phyloP scores from a whole-genome alignment of 1,140 invertebrate species.

The Cyclargus thomasi region DNA sequence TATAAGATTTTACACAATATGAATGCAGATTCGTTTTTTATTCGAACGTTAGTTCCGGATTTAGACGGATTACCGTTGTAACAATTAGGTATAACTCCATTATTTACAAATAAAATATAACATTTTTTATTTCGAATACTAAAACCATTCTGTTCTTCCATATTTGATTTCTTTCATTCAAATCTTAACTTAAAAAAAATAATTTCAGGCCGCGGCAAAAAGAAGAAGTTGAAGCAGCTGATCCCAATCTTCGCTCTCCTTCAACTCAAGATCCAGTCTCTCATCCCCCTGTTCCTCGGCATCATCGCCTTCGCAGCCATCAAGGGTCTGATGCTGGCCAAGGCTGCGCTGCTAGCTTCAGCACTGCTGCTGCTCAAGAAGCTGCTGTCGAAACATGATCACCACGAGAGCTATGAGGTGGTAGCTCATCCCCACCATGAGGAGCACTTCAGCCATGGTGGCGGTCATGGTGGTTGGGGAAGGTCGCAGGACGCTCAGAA shows the following conservation, averaged over 20 bases:
- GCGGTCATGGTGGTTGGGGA: constrained; percentile 60
- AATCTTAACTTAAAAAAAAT: background rate
- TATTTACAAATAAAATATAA: too few relatives aligned
- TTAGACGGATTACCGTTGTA: too few relatives aligned
- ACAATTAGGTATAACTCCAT: too few relatives aligned
- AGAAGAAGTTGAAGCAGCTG: constrained; percentile 83
- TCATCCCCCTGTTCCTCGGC: constrained; percentile 86
- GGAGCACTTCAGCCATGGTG: constrained; percentile 74
- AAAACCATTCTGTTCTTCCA: background rate
- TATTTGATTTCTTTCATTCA: background rate
- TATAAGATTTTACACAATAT: too few relatives aligned
- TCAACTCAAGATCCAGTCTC: constrained; percentile 85
- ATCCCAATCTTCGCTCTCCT: constrained; percentile 83
- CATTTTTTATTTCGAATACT: too few relatives aligned
- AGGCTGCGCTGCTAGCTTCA: constrained; percentile 85
- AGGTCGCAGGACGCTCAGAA: constrained; percentile 61
- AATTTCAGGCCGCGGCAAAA: constrained; percentile 81
- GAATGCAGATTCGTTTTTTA: background rate
- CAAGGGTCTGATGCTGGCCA: constrained; percentile 88
- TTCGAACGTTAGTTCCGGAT: too few relatives aligned
- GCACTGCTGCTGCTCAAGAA: constrained; percentile 86
- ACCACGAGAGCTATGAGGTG: constrained; percentile 83
- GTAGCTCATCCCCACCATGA: constrained; percentile 80
- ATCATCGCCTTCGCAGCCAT: constrained; percentile 85
- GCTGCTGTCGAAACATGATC: constrained; percentile 81